A percentile compares a stretch with the other conserved stretches of the same genome.
These are phyloP conservation scores for Tenodera sinensis DNA, from an alignment of 2,888 invertebrate genomes.

Conservation along the genomic window DNA sequence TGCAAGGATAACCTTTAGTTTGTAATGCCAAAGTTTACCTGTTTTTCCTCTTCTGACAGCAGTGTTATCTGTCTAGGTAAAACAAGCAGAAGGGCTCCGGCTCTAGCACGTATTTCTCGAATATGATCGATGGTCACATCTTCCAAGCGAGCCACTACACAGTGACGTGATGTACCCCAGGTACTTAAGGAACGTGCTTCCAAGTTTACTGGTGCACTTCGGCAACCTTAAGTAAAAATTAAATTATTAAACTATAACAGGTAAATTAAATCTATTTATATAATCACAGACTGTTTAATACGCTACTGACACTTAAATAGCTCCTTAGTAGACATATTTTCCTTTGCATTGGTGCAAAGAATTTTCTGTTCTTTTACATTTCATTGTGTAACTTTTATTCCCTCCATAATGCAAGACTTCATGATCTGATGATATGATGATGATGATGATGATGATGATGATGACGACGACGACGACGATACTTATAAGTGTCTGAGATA, in stretches of 20 bases:
- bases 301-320: no score
- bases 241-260: background rate
- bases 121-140: conserved; percentile 78
- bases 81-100: conserved; percentile 82
- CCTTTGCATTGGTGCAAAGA: no score
- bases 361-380: no score
- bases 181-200: conserved; percentile 83
- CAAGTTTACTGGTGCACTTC: conserved; percentile 78
- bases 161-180: conserved; percentile 86
- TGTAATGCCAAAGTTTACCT: conserved; percentile 49
- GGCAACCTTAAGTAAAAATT: conserved; percentile 61
- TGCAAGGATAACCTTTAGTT: background rate
- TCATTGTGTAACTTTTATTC: no score
- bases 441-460: no score
- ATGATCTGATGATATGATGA: no score
- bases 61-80: conserved; percentile 68
- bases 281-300: no score
- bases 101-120: conserved; percentile 69
- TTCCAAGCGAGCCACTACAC: conserved; percentile 75
- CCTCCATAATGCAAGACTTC: no score
- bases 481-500: no score
- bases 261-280: no score
- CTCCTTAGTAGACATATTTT: no score
- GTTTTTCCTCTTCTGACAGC: conserved; percentile 63
- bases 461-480: no score